A percentile compares a stretch with the other conserved stretches of the same genome.
These are phyloP conservation scores for Synanceia verrucosa DNA, from an alignment of 2,797 vertebrate genomes.

Conservation along the genomic window DNA sequence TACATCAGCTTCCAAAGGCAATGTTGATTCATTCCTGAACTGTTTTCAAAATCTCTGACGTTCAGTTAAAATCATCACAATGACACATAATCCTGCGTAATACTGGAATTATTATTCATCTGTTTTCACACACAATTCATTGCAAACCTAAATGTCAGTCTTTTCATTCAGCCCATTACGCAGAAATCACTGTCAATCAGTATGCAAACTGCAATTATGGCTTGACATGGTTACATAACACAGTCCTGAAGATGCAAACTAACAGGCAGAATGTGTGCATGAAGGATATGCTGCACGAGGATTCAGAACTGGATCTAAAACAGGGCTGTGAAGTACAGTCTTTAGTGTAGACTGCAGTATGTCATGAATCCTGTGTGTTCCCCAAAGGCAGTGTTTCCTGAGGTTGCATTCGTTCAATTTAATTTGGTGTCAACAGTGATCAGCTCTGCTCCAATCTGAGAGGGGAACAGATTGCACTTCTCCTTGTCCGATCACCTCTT, in stretches of 20 bases:
- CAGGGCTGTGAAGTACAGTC: no score
- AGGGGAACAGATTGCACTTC: slow-evolving; percentile 12
- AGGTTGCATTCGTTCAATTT: slow-evolving; percentile 7
- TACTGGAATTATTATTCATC: background rate
- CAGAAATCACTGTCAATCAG: slow-evolving; percentile 24
- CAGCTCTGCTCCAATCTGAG: slow-evolving; percentile 14
- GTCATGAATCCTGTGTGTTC: background rate
- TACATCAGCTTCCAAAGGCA: slow-evolving; percentile 26
- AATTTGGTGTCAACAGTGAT: slow-evolving; percentile 25
- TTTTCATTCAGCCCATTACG: background rate
- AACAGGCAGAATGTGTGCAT: background rate
- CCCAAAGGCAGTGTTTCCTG: background rate
- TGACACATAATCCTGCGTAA: background rate
- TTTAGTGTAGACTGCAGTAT: background rate
- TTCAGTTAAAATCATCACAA: background rate
- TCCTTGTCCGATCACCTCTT: background rate
- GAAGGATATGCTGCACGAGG: background rate
- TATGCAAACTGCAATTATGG: slow-evolving; percentile 11
- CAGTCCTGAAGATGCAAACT: slow-evolving; percentile 23
- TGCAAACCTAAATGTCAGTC: background rate
- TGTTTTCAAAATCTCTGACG: background rate
- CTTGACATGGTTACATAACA: slow-evolving; percentile 38
- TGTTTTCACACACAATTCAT: background rate
- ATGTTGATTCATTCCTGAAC: background rate
- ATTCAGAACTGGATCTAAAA: slow-evolving; percentile 1